Evolutionary conservation across 2,113 vertebrate species (phyloP).

Genomic region (Hyaena hyaena): DNA sequence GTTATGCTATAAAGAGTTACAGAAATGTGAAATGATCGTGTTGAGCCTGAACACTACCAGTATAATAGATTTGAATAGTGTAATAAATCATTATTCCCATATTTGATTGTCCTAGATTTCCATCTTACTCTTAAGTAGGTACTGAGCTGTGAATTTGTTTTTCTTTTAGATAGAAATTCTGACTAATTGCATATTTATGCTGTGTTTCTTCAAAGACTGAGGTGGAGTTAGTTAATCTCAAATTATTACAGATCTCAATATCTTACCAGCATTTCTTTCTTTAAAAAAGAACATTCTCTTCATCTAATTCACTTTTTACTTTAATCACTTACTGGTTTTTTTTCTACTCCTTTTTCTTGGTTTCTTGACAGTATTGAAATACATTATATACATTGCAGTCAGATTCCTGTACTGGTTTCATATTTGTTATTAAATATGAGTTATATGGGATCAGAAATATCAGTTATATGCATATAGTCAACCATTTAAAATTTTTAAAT

Average conservation of each 20-base stretch:
- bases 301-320: constrained; percentile 39
- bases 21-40: constrained; percentile 17
- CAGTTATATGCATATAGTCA: background rate
- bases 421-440: constrained; percentile 26
- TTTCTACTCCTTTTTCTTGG: background rate
- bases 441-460: background rate
- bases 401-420: background rate
- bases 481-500: constrained; percentile 44
- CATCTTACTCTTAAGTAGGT: constrained; percentile 33
- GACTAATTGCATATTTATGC: constrained; percentile 43
- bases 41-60: background rate
- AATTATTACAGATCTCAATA: constrained; percentile 34
- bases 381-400: background rate
- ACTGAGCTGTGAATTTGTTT: constrained; percentile 16
- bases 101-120: constrained; percentile 12
- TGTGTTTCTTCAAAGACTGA: constrained; percentile 41
- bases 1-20: constrained; percentile 4
- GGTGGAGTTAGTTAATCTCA: constrained; percentile 39
- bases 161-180: constrained; percentile 62
- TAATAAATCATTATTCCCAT: constrained; percentile 48
- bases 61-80: constrained; percentile 29
- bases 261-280: constrained; percentile 57
- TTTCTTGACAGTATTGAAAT: constrained; percentile 55
- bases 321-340: constrained; percentile 24
- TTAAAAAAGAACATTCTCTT: constrained; percentile 12